These are phyloP conservation scores for Drosophila lutescens DNA, from an alignment of 2,888 invertebrate genomes.

Conservation along the genomic window DNA sequence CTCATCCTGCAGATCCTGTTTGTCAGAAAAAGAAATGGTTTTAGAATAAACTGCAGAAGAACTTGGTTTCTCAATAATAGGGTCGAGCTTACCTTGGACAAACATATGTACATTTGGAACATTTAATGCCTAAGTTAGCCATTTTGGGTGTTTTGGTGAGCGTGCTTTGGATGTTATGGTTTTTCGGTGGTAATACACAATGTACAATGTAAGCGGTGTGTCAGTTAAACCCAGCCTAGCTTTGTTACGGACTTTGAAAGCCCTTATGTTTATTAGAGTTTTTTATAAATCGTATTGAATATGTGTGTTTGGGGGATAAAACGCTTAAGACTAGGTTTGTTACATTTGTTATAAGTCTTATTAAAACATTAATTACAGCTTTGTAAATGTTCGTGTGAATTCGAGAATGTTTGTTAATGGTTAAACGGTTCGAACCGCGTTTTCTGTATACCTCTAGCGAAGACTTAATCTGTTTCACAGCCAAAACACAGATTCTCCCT, in stretches of 20 bases:
- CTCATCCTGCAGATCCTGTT: constrained; percentile 83
- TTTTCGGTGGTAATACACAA: constrained; percentile 2
- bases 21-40: background rate
- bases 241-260: constrained; percentile 64
- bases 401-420: constrained; percentile 17
- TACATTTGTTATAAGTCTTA: constrained; percentile 64
- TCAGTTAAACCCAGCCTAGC: constrained; percentile 35
- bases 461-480: constrained; percentile 84
- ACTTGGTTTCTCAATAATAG: background rate
- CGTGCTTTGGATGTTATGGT: constrained; percentile 17
- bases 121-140: constrained; percentile 16
- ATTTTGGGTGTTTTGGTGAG: constrained; percentile 1
- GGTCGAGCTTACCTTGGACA: constrained; percentile 53
- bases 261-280: constrained; percentile 60
- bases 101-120: constrained; percentile 25
- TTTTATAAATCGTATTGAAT: constrained; percentile 42
- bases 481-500: constrained; percentile 83
- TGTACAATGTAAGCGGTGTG: constrained; percentile 12
- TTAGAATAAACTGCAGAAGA: background rate
- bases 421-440: constrained; percentile 9
- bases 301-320: constrained; percentile 55
- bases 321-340: constrained; percentile 58
- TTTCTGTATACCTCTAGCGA: constrained; percentile 56
- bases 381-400: constrained; percentile 10
- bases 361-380: constrained; percentile 64